A percentile compares a stretch with the other conserved stretches of the same genome.
Evolutionary conservation across 2,888 invertebrate genomes (phyloP).

Genomic region (Lepeophtheirus nordmannii): DNA sequence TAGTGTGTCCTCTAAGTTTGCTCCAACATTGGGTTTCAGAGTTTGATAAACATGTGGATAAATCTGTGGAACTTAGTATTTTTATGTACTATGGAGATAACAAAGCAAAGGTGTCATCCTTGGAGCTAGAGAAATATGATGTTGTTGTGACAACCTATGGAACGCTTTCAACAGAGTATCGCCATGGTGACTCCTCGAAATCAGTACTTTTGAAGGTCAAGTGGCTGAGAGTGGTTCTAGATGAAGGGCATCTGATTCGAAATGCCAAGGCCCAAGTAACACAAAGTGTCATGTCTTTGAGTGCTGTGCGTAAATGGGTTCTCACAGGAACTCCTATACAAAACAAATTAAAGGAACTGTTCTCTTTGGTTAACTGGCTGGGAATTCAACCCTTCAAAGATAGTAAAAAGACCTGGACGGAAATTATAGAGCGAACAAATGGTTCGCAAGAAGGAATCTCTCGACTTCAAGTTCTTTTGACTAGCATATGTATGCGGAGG

Average conservation of each 20-base stretch:
- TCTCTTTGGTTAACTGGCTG: conserved; percentile 20
- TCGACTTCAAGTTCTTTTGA: conserved; percentile 4
- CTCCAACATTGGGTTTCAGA: conserved; percentile 9
- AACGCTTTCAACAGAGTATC: conserved; percentile 5
- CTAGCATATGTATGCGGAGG: conserved; percentile 11
- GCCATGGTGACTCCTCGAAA: background rate
- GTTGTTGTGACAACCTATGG: conserved; percentile 25
- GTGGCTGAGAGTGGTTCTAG: conserved; percentile 19
- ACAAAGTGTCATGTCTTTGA: conserved; percentile 9
- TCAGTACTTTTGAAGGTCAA: background rate
- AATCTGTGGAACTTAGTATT: background rate
- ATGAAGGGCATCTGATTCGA: conserved; percentile 16
- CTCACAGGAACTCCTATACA: conserved; percentile 25
- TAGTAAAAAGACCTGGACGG: background rate
- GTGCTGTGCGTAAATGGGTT: conserved; percentile 17
- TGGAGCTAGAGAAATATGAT: conserved; percentile 18
- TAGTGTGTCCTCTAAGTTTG: conserved; percentile 6
- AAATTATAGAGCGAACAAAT: background rate
- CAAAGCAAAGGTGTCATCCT: background rate
- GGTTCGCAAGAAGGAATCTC: background rate
- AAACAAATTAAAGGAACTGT: conserved; percentile 24
- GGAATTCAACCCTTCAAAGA: conserved; percentile 2
- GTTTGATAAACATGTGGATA: background rate
- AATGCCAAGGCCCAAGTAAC: conserved; percentile 12
- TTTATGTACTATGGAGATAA: conserved; percentile 5